A percentile compares a stretch with the other conserved stretches of the same genome.
Evolutionary conservation across 2,888 invertebrate genomes (phyloP).

Genomic region (Eupithecia tripunctaria): DNA sequence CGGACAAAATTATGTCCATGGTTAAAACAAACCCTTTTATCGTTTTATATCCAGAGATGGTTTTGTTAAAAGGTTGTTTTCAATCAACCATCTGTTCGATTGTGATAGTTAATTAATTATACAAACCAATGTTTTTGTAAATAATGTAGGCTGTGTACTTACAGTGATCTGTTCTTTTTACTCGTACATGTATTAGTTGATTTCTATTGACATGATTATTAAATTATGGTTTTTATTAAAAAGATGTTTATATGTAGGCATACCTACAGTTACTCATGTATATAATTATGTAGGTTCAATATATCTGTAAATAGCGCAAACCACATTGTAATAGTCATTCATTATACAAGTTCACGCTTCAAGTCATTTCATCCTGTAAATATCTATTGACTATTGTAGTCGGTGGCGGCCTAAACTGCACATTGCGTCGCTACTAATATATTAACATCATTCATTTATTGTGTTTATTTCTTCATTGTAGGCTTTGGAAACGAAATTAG

Average conservation of each 20-base stretch:
- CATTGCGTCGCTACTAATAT: constrained; percentile 76
- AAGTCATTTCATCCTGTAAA: constrained; percentile 32
- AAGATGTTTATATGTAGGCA: background rate
- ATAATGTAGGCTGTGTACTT: constrained; percentile 19
- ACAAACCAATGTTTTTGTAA: constrained; percentile 21
- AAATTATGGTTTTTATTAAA: background rate
- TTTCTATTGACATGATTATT: background rate
- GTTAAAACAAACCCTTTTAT: background rate
- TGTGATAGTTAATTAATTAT: background rate
- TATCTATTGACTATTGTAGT: constrained; percentile 34
- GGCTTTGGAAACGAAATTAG: constrained; percentile 89
- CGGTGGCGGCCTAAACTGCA: constrained; percentile 60
- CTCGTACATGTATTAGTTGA: background rate
- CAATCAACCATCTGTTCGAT: background rate
- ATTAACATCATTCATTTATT: constrained; percentile 79
- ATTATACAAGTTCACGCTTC: constrained; percentile 11
- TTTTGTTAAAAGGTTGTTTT: background rate
- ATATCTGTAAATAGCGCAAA: background rate
- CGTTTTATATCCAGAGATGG: background rate
- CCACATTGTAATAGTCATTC: background rate
- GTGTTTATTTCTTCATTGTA: constrained; percentile 84
- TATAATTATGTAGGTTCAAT: background rate
- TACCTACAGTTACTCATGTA: background rate
- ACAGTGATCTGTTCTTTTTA: background rate
- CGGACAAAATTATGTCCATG: background rate